Percentiles rank a stretch among this genome's conserved stretches.
phyloP scores from a whole-genome alignment of 2,113 vertebrate species.

The Micromys minutus region DNA sequence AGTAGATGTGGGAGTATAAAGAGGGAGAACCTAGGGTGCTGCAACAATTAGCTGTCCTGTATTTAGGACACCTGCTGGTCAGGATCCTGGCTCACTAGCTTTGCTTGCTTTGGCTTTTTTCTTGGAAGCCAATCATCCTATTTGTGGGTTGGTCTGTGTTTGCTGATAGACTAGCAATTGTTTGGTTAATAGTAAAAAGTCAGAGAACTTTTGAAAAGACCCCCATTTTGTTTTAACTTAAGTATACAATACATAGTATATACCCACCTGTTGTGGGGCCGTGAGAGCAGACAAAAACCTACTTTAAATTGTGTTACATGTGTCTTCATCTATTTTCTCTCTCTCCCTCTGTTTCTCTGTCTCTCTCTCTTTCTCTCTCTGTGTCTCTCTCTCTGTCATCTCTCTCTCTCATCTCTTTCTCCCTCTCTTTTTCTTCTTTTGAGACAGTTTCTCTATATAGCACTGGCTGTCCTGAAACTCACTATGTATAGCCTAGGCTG shows the following conservation, averaged over 20 bases:
- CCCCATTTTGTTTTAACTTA: not conserved
- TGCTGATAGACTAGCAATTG: not conserved
- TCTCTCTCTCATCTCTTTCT: not conserved
- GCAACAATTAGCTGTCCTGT: not conserved
- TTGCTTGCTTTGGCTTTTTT: not conserved
- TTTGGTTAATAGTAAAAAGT: not conserved
- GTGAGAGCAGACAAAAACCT: not conserved
- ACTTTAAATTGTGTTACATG: not conserved
- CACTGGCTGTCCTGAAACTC: not conserved
- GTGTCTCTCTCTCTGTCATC: not conserved
- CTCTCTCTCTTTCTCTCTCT: not conserved
- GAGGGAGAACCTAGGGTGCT: not conserved
- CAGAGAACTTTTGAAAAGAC: not conserved
- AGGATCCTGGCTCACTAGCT: rapidly evolving
- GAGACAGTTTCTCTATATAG: not conserved
- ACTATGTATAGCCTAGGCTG: not conserved
- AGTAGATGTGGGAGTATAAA: not conserved
- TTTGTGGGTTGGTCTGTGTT: not conserved
- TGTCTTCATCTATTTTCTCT: not conserved
- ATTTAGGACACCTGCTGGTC: not conserved
- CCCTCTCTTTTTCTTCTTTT: not conserved
- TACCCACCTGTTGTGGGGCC: too few species aligned
- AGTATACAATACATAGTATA: rapidly evolving
- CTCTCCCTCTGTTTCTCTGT: not conserved
- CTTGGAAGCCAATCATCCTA: not conserved